These are phyloP conservation scores for Globodera rostochiensis DNA, from an alignment of 1,140 invertebrate species.

Conservation along the genomic window DNA sequence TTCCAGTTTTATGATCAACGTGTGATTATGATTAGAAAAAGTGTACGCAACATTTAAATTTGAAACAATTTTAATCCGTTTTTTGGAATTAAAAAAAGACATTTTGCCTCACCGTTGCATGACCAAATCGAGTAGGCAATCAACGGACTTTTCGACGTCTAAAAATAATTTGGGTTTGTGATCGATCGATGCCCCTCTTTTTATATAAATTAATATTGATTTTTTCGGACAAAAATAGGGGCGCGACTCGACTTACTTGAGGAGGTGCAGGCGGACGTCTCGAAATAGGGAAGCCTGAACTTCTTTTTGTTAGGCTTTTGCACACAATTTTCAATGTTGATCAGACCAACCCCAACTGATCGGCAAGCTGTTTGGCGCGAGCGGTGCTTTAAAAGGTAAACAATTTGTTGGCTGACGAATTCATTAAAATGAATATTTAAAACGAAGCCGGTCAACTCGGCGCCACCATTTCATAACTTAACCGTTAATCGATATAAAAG, in stretches of 20 bases:
- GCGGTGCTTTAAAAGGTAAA: conserved; percentile 43
- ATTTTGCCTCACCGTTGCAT: conserved; percentile 54
- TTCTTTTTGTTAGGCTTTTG: conserved; percentile 16
- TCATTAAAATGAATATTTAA: too few relatives aligned
- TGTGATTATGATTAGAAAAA: neutral
- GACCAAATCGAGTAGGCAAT: conserved; percentile 63
- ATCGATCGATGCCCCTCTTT: too few relatives aligned
- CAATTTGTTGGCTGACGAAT: too few relatives aligned
- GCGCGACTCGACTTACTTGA: conserved; percentile 25
- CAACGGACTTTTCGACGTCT: conserved; percentile 63
- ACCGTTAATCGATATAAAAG: too few relatives aligned
- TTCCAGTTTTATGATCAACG: neutral
- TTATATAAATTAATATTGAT: too few relatives aligned
- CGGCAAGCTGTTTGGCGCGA: conserved; percentile 62
- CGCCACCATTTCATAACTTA: too few relatives aligned
- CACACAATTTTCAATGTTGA: neutral
- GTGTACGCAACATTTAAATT: conserved; percentile 9
- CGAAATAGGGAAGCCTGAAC: conserved; percentile 64
- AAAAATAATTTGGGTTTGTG: neutral
- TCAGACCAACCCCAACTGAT: conserved; percentile 58
- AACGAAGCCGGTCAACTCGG: too few relatives aligned
- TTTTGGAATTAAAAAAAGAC: neutral
- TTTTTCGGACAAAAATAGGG: too few relatives aligned
- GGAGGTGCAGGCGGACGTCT: conserved; percentile 64
- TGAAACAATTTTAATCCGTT: neutral